These are phyloP conservation scores for Coregonus sp. DNA, from an alignment of 2,797 vertebrate genomes.

Conservation along the genomic window DNA sequence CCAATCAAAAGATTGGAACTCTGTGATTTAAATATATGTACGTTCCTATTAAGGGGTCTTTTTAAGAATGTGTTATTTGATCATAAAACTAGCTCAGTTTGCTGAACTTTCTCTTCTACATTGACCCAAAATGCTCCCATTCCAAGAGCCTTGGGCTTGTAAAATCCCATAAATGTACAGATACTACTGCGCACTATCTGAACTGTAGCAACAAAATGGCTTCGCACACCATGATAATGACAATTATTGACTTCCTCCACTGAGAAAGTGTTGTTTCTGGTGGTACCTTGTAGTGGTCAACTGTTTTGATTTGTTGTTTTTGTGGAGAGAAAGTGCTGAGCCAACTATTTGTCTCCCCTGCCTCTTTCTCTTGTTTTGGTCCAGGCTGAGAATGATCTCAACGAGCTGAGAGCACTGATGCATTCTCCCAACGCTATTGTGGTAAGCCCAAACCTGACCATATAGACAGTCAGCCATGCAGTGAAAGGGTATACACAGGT, in stretches of 20 bases:
- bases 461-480: slow-evolving; percentile 36
- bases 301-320: slow-evolving; percentile 27
- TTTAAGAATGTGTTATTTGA: slow-evolving; percentile 1
- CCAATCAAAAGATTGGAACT: background rate
- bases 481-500: slow-evolving; percentile 46
- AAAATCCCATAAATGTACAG: slow-evolving; percentile 29
- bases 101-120: background rate
- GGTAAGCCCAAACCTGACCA: slow-evolving; percentile 82
- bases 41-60: background rate
- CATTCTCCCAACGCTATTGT: slow-evolving; percentile 99
- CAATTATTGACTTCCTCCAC: background rate
- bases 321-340: slow-evolving; percentile 68
- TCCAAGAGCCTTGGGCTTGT: slow-evolving; percentile 15
- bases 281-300: slow-evolving; percentile 16
- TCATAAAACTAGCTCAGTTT: background rate
- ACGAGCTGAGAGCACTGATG: slow-evolving; percentile 99
- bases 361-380: slow-evolving; percentile 63
- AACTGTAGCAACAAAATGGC: background rate
- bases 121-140: background rate
- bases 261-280: background rate
- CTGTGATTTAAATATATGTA: too few species aligned
- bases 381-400: slow-evolving; percentile 99
- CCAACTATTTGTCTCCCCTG: slow-evolving; percentile 70
- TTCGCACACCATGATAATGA: background rate
- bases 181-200: slow-evolving; percentile 17